Evolutionary conservation across 2,888 invertebrate genomes (phyloP).

Genomic region (Dryomyza anilis): DNA sequence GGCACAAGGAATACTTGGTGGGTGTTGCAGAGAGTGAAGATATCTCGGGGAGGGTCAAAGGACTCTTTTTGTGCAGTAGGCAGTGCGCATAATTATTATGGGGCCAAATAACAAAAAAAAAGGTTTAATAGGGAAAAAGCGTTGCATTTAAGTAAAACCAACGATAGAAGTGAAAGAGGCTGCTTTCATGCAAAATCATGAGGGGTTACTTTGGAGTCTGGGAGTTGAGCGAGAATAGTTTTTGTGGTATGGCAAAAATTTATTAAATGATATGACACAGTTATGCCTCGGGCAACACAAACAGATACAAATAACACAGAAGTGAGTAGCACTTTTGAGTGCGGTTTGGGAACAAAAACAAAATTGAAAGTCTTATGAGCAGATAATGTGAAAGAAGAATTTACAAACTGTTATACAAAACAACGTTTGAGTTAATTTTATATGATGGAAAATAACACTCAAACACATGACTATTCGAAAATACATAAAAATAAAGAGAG

Average conservation of each 20-base stretch:
- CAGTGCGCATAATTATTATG: no score
- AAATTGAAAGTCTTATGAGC: not conserved
- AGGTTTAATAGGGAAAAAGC: not conserved
- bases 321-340: not conserved
- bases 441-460: no score
- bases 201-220: no score
- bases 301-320: not conserved
- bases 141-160: constrained; percentile 4
- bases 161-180: no score
- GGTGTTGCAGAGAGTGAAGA: no score
- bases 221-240: not conserved
- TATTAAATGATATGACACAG: constrained; percentile 13
- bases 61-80: no score
- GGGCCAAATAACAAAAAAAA: not conserved
- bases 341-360: not conserved
- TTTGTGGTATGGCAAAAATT: not conserved
- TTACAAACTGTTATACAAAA: not conserved
- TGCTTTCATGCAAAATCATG: no score
- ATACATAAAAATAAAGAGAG: no score
- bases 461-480: no score
- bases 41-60: no score
- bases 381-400: not conserved
- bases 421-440: no score
- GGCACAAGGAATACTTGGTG: no score
- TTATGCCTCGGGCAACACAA: constrained; percentile 5